A percentile compares a stretch with the other conserved stretches of the same genome.
Conservation (phyloP, 2,888 invertebrate species). For the Hydriomena furcata region DNA sequence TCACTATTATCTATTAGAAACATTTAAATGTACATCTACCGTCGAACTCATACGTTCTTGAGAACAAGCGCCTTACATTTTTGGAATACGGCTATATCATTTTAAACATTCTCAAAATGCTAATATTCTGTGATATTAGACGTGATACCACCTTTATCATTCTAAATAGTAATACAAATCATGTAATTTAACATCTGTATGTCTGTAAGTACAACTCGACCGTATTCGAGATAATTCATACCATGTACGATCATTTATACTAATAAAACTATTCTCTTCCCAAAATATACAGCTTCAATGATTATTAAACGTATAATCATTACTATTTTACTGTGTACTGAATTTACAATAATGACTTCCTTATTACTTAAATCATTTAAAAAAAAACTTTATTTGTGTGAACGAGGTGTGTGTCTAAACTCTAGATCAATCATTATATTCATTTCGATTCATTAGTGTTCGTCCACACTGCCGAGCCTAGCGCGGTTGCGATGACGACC, state of each 20-base stretch:
- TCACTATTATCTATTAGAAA: slow-evolving; percentile 14
- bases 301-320: background rate
- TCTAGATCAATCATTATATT: too few relatives aligned
- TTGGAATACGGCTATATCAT: slow-evolving; percentile 50
- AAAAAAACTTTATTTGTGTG: background rate
- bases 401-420: slow-evolving; percentile 1
- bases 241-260: slow-evolving; percentile 27
- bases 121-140: slow-evolving; percentile 83
- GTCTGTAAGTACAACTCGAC: slow-evolving; percentile 20
- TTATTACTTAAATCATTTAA: background rate
- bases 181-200: slow-evolving; percentile 25
- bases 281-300: background rate
- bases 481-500: too few relatives aligned
- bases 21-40: background rate
- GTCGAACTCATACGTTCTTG: slow-evolving; percentile 11
- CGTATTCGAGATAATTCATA: slow-evolving; percentile 16
- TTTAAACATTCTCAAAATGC: slow-evolving; percentile 68
- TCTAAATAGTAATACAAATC: slow-evolving; percentile 40
- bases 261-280: slow-evolving; percentile 21
- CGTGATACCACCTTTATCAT: slow-evolving; percentile 77
- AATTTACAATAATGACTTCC: slow-evolving; percentile 6
- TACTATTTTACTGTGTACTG: background rate
- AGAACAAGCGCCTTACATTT: slow-evolving; percentile 57
- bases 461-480: too few relatives aligned
- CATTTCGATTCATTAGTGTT: too few relatives aligned